These are phyloP conservation scores for Drosophila mimica DNA, from an alignment of 2,888 invertebrate species.

Conservation along the genomic window DNA sequence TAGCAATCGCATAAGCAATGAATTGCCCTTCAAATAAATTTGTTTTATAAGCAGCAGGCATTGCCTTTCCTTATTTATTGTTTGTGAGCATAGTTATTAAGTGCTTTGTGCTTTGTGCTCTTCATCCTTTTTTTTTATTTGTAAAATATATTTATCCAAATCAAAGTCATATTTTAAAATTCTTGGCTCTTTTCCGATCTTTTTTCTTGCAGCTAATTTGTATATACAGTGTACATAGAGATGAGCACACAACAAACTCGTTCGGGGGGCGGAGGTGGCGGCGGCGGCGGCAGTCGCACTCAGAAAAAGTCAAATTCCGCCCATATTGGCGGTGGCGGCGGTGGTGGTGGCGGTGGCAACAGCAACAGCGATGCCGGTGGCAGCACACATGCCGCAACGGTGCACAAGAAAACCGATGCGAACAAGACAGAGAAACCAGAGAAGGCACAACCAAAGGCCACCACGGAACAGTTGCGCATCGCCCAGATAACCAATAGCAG, in stretches of 20 bases:
- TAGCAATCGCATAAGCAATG: not conserved
- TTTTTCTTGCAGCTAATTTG: slow-evolving; percentile 83
- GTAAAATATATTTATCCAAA: slow-evolving; percentile 45
- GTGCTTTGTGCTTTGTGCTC: slow-evolving; percentile 35
- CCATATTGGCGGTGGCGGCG: slow-evolving; percentile 76
- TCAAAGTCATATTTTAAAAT: slow-evolving; percentile 38
- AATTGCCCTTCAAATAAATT: not conserved
- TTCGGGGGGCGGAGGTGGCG: slow-evolving; percentile 83
- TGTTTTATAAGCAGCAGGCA: slow-evolving; percentile 34
- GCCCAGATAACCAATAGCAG: slow-evolving; percentile 91
- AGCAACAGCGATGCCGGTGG: slow-evolving; percentile 61
- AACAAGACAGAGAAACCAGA: slow-evolving; percentile 87
- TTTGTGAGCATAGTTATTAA: slow-evolving; percentile 37
- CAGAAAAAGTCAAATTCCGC: slow-evolving; percentile 84
- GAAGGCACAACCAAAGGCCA: slow-evolving; percentile 87
- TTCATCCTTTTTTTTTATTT: not conserved
- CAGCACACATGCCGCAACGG: slow-evolving; percentile 82
- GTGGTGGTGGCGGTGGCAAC: slow-evolving; percentile 82
- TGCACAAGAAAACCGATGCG: slow-evolving; percentile 86
- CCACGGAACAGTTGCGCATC: slow-evolving; percentile 93
- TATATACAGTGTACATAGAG: slow-evolving; percentile 85
- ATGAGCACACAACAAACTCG: slow-evolving; percentile 86
- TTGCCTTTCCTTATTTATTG: slow-evolving; percentile 8
- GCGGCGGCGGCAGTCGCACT: slow-evolving; percentile 83
- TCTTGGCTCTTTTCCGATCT: slow-evolving; percentile 12